Evolutionary conservation across 2,888 invertebrate species (phyloP).

Genomic region (Calameuta idolon): DNA sequence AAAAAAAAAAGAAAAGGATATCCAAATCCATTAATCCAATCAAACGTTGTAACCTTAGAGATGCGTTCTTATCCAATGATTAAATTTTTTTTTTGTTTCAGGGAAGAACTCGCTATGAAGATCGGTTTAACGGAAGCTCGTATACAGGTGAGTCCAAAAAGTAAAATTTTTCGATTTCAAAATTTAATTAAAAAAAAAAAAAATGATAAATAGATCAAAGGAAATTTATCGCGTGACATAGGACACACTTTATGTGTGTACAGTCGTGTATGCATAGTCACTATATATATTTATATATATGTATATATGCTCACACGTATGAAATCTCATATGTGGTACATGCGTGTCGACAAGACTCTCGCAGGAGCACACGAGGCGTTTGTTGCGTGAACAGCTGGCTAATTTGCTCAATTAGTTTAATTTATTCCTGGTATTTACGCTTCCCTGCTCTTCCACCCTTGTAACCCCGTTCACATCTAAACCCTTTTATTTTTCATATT

Average conservation of each 20-base stretch:
- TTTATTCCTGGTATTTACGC: conserved; percentile 57
- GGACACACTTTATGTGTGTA: conserved; percentile 10
- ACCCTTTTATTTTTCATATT: conserved; percentile 11
- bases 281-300: neutral
- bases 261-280: neutral
- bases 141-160: conserved; percentile 82
- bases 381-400: conserved; percentile 56
- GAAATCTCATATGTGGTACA: neutral
- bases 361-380: conserved; percentile 22
- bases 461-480: conserved; percentile 17
- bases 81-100: conserved; percentile 71
- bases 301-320: neutral
- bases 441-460: conserved; percentile 33
- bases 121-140: conserved; percentile 94
- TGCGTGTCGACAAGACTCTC: neutral
- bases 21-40: conserved; percentile 25
- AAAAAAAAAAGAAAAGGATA: neutral
- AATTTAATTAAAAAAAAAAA: neutral
- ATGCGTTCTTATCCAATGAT: conserved; percentile 28
- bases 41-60: conserved; percentile 32
- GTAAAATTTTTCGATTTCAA: conserved; percentile 1
- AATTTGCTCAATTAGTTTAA: conserved; percentile 63
- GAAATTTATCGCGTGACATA: neutral
- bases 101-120: conserved; percentile 95
- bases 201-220: neutral